A percentile compares a stretch with the other conserved stretches of the same genome.
These are phyloP conservation scores for Lordiphosa mommai DNA, from an alignment of 1,140 invertebrate genomes.

Conservation along the genomic window DNA sequence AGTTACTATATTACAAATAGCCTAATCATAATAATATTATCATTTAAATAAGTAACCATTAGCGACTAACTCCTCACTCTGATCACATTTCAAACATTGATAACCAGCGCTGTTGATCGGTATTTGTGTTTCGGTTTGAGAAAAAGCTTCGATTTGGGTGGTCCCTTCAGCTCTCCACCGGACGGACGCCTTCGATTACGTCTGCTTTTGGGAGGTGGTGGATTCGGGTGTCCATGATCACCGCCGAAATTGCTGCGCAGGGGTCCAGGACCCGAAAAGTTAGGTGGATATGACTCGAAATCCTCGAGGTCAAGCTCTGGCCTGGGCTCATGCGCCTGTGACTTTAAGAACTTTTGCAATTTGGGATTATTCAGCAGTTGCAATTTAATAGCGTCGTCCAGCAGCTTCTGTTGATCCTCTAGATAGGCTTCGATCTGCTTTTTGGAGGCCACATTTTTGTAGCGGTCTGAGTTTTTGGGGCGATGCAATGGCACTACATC, in stretches of 20 bases:
- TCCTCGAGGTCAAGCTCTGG: conserved; percentile 61
- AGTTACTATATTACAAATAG: conserved; percentile 30
- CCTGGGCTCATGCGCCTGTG: conserved; percentile 52
- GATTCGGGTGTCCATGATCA: conserved; percentile 17
- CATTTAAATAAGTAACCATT: conserved; percentile 27
- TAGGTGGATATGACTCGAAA: conserved; percentile 58
- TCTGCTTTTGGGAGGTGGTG: conserved; percentile 24
- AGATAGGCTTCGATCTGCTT: conserved; percentile 72
- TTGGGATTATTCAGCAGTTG: conserved; percentile 69
- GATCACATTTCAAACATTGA: conserved; percentile 53
- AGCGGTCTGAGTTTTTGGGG: conserved; percentile 48
- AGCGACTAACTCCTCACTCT: conserved; percentile 9
- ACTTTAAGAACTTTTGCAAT: conserved; percentile 65
- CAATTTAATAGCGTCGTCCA: conserved; percentile 67
- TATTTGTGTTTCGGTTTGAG: conserved; percentile 60
- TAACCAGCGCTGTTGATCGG: conserved; percentile 63
- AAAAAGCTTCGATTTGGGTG: conserved; percentile 46
- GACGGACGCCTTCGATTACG: conserved; percentile 43
- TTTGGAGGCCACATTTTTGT: conserved; percentile 69
- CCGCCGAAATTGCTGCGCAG: conserved; percentile 40
- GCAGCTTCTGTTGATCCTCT: conserved; percentile 69
- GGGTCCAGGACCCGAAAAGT: conserved; percentile 42
- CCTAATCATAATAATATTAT: conserved; percentile 21
- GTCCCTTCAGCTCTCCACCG: conserved; percentile 30
- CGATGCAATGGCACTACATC: conserved; percentile 40